These are phyloP conservation scores for Alectoris magna DNA, from an alignment of 2,797 vertebrate species.

Conservation along the genomic window DNA sequence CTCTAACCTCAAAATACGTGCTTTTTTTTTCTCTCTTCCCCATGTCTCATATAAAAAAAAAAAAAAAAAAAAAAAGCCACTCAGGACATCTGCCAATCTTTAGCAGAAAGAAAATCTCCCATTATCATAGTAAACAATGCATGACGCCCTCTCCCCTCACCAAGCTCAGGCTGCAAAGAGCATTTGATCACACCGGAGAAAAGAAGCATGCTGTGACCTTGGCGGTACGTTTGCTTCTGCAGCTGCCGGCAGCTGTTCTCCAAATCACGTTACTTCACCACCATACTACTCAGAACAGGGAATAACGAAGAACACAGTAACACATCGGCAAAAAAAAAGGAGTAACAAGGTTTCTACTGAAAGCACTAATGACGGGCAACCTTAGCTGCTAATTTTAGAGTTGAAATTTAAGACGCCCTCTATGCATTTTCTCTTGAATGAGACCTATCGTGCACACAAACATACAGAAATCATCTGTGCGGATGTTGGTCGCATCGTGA, in stretches of 20 bases:
- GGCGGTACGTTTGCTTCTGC: not conserved
- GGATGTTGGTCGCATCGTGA: not conserved
- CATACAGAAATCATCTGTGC: not conserved
- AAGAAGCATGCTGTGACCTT: not conserved
- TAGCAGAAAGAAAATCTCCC: not conserved
- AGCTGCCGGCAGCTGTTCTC: not conserved
- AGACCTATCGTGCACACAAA: not conserved
- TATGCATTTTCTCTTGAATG: fast-evolving
- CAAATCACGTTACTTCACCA: not conserved
- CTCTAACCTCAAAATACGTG: not conserved
- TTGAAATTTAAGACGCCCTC: not conserved
- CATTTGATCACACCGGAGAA: not conserved
- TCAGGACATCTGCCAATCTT: conserved; percentile 5
- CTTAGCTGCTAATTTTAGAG: not conserved
- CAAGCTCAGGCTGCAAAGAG: not conserved
- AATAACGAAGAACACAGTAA: conserved; percentile 18
- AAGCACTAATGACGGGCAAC: not conserved
- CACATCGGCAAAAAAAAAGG: not conserved
- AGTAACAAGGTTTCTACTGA: not conserved
- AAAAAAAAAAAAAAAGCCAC: not conserved
- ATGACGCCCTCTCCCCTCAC: not conserved
- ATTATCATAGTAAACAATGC: conserved; percentile 13
- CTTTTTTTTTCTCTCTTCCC: not conserved
- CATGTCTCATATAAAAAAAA: not conserved
- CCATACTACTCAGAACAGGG: not conserved